Evolutionary conservation across 2,113 vertebrate genomes (phyloP), one percentile per base, ranked within the genome.

Genomic region (Oryzias woworae): DNA sequence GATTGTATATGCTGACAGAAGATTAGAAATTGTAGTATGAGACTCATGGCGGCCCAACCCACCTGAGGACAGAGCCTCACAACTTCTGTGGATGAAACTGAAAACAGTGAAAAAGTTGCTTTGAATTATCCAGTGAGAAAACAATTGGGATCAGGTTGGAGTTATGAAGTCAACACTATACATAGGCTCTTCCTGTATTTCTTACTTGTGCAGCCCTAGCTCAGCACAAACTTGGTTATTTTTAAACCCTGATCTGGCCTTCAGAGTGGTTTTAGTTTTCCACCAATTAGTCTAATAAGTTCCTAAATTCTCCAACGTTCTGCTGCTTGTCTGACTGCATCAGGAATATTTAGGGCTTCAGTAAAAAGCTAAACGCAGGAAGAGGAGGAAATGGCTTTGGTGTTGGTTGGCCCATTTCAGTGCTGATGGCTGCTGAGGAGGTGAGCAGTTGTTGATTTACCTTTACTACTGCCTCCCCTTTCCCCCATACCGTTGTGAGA

Each of bases 281-380:
- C 61, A 20, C 78, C 82, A 89, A 87, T 87, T 78, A 68, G 68
- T 89, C 86, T 89, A 87, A 88, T 88, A 87, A 87, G 80, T 74
- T 86, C 81, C 77, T 85, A 84, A 88, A 86, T 84, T 69, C 73
- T 77, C 68, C 51, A 64, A 60, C 23, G 69, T 77, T 73, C 71
- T 53, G 67, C 75, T 80, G 82, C 73, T 84, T 49, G 55, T 62
- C 87, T 82, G 80, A 86, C 81, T 68, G 76, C 73, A 70, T 65
- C 61, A 50, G 69, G 73, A 87, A 82, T 77, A 78, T 48, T 75
- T 48, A 73, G 52, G 57, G 53, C 71, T 73, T 79, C 73, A 64
- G 58, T 73, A 79, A 79, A 84, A 74, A 85, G 65, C 53, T 73
- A 73, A 58, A 51, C 65, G 23, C 50, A 26, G 28, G 47, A 71